Base-by-base conservation (phyloP, 2,797 vertebrate species). In the Rhabdomys pumilio region DNA sequence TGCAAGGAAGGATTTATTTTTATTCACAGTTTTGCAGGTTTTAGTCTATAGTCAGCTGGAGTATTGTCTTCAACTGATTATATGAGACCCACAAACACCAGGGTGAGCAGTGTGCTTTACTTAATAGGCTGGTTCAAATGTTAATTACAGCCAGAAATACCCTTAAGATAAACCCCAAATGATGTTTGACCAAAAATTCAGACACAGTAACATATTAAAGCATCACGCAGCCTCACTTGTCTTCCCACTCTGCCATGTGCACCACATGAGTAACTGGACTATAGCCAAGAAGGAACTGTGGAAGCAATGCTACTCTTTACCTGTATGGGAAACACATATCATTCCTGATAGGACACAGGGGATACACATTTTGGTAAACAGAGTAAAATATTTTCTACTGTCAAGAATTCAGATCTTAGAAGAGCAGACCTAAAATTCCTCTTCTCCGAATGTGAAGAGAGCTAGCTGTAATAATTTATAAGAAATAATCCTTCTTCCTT, bases 401-500 rank as follows among this genome's bases (percentile, higher is more conserved):
- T 13, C 44, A 65, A 88, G 26, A 93, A 90, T 93, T 93, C 57
- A 91, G 61, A 63, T 59, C 1, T 93, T 53, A 72, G 63, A 90
- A 92, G 61, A 95, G 5, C n/a, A 95, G 50, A 92, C 34, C 9
- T 92, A 76, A 85, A 61, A 81, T 90, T 80, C 15, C 29, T 94
- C 75, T 82, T 86, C 55, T 87, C 24, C 77, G 55, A 94, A 26
- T 81, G 20, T 50, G 77, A 79, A 59, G 67, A 92, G 50, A 96
- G 94, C 44, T 72, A 96, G 44, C n/a, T 57, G 38, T 22, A 96
- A 96, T 96, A 31, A 82, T 90, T 93, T 38, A 82, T 38, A 91
- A 57, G 55, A 20, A 81, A 86, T 22, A 73, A 63, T 77, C 14
- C 6, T 31, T 87, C 13, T 55, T 41, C 31, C 26, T 41, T 22